Percentiles rank a stretch among this genome's conserved stretches.
Evolutionary conservation across 2,797 vertebrate species (phyloP).

Genomic region (Hippoglossus hippoglossus): DNA sequence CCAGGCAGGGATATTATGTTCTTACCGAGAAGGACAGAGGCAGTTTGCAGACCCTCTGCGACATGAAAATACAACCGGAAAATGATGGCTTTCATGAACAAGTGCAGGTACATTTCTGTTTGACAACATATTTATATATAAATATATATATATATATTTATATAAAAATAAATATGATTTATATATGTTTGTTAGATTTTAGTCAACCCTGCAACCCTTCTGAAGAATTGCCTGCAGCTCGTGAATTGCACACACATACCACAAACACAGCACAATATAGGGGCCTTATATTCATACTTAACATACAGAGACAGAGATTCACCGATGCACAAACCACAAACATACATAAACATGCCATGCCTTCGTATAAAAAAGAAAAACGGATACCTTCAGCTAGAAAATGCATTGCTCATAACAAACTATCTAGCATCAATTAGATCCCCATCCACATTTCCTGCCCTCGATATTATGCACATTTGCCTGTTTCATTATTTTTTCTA

Average conservation of each 20-base stretch:
- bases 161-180: background rate
- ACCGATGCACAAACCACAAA: background rate
- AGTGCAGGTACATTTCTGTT: background rate
- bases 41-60: constrained; percentile 15
- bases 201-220: background rate
- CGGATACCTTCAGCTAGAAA: constrained; percentile 24
- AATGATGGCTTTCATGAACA: constrained; percentile 9
- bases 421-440: constrained; percentile 63
- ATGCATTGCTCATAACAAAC: constrained; percentile 40
- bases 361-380: constrained; percentile 3
- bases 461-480: constrained; percentile 56
- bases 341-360: constrained; percentile 1
- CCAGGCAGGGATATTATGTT: constrained; percentile 49
- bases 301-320: background rate
- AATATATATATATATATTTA: background rate
- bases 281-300: background rate
- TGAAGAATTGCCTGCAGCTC: background rate
- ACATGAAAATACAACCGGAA: constrained; percentile 32
- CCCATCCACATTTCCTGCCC: constrained; percentile 55
- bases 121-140: background rate
- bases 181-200: background rate
- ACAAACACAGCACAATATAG: background rate
- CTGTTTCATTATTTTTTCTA: constrained; percentile 75
- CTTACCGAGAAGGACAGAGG: constrained; percentile 40
- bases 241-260: background rate